A percentile compares a stretch with the other conserved stretches of the same genome.
Conservation (phyloP, 2,113 vertebrate species). For the Microcebus jonahi region DNA sequence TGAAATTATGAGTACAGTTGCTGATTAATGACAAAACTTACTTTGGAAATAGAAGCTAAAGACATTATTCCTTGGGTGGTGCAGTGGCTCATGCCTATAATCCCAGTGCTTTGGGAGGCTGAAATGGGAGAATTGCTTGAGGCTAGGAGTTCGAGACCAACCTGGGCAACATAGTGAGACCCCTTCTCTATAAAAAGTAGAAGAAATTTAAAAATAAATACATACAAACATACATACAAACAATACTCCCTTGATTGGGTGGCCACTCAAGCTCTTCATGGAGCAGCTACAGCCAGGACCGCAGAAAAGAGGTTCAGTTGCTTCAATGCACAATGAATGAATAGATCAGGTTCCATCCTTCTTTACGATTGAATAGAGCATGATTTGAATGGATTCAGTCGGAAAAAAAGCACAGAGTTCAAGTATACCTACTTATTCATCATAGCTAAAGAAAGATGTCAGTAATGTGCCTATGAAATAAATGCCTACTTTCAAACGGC, state of each 20-base stretch:
- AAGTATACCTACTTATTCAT: not conserved
- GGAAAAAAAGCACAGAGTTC: constrained; percentile 2
- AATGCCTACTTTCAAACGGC: not conserved
- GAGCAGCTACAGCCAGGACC: not conserved
- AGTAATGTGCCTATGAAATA: not conserved
- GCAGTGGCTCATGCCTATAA: no score
- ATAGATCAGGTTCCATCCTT: not conserved
- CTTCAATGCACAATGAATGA: not conserved
- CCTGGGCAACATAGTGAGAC: no score
- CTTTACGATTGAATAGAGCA: not conserved
- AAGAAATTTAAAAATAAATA: no score
- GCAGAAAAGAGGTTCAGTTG: not conserved
- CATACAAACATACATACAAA: not conserved
- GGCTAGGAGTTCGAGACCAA: no score
- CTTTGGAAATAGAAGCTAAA: not conserved
- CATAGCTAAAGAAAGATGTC: not conserved
- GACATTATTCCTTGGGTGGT: not conserved
- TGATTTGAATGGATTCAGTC: not conserved
- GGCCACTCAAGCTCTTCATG: not conserved
- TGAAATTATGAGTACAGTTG: not conserved
- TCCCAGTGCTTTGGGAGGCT: no score
- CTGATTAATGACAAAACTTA: not conserved
- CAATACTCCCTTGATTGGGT: not conserved
- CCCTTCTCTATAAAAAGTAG: no score
- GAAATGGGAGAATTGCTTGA: no score